Evolutionary conservation across 2,113 vertebrate genomes (phyloP).

Genomic region (Tiliqua scincoides): DNA sequence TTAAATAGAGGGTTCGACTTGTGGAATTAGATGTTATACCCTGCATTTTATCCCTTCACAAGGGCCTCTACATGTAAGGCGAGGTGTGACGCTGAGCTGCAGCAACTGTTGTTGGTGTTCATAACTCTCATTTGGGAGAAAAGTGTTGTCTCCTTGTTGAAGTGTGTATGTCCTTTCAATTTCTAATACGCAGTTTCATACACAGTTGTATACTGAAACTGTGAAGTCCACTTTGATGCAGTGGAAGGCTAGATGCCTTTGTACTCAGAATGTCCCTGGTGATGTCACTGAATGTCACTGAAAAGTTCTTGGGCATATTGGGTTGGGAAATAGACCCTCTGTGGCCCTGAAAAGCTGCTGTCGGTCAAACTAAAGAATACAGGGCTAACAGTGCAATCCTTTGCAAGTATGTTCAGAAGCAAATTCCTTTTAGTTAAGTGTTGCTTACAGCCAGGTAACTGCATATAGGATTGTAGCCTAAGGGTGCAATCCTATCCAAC

Average conservation of each 20-base stretch:
- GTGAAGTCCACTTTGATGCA: not conserved
- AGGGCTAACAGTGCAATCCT: too few species aligned
- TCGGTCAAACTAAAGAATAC: too few species aligned
- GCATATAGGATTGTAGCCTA: too few species aligned
- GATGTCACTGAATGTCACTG: not conserved
- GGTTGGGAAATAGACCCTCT: not conserved
- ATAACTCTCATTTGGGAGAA: not conserved
- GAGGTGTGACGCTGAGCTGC: not conserved
- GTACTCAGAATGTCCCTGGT: not conserved
- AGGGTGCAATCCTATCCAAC: too few species aligned
- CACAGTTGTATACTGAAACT: too few species aligned
- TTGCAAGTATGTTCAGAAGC: too few species aligned
- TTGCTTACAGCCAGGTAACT: too few species aligned
- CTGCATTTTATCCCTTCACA: too few species aligned
- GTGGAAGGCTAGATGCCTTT: not conserved
- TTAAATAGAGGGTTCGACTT: too few species aligned
- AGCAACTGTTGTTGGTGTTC: not conserved
- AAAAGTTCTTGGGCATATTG: not conserved
- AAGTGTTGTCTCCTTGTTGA: not conserved
- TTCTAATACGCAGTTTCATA: not conserved
- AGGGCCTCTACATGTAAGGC: not conserved
- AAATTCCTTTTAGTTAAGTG: not conserved
- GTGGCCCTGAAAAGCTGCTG: not conserved
- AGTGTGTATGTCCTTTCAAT: not conserved
- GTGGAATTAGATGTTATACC: not conserved